Evolutionary conservation across 2,797 vertebrate genomes (phyloP).

Genomic region (Neosalanx taihuensis): DNA sequence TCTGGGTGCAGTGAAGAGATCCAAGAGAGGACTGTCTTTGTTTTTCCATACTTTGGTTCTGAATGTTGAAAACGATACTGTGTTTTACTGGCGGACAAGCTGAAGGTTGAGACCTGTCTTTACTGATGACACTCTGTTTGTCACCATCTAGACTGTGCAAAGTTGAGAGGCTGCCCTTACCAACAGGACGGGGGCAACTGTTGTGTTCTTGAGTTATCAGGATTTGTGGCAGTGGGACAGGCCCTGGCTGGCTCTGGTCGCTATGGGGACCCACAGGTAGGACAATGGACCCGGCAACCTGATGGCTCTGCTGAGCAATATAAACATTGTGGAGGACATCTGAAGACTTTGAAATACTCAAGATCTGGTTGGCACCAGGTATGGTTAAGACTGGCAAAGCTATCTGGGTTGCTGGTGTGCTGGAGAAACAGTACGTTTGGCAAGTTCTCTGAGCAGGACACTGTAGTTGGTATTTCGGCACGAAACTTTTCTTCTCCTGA

Average conservation of each 20-base stretch:
- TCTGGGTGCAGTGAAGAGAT: constrained; percentile 76
- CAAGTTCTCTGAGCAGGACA: constrained; percentile 73
- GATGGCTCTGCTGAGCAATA: constrained; percentile 68
- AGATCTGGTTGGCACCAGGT: constrained; percentile 68
- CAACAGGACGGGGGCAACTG: constrained; percentile 40
- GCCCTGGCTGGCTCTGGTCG: constrained; percentile 72
- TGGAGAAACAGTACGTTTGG: constrained; percentile 74
- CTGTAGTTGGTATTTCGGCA: constrained; percentile 93
- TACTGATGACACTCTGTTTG: constrained; percentile 61
- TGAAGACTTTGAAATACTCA: constrained; percentile 65
- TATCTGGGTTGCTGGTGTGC: constrained; percentile 66
- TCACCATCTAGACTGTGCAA: constrained; percentile 70
- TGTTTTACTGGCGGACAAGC: constrained; percentile 58
- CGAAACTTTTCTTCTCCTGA: constrained; percentile 72
- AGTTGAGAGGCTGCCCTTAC: constrained; percentile 63
- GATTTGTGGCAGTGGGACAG: constrained; percentile 85
- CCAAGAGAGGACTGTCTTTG: constrained; percentile 63
- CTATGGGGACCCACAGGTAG: constrained; percentile 74
- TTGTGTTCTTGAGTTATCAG: constrained; percentile 87
- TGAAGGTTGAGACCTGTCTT: constrained; percentile 64
- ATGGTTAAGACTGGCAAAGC: constrained; percentile 74
- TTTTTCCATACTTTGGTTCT: constrained; percentile 61
- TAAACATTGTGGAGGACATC: constrained; percentile 72
- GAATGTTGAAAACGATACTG: constrained; percentile 58
- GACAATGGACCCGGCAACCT: constrained; percentile 68